Evolutionary conservation across 2,888 invertebrate species (phyloP), one percentile per base, ranked within the genome.

Genomic region (Apodemia zela): DNA sequence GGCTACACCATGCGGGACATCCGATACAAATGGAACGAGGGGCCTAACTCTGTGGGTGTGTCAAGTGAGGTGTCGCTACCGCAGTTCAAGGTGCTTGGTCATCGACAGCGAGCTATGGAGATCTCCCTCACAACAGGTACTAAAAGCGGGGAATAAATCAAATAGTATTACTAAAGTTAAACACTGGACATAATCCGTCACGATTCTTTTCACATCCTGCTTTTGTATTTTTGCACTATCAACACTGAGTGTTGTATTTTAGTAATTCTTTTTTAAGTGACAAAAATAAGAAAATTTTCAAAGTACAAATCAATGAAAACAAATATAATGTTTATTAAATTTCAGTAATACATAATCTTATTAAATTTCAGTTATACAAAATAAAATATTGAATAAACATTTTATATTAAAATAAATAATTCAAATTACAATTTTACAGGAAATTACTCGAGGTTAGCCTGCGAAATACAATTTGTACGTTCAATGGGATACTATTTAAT

Each of bases 401-500:
- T 54, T 21, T 54, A 25, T 4, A 2, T 54, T 54, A 4, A 25
- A 25, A 6, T 54, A 54, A 11, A 54, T 54, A 13, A 42, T 42
- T 4, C 0, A 25, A 25, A 15, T 13, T 54, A 15, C 10, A 54
- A 11, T 70, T 51, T 73, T 84, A 72, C 94, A 97, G 98, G 98
- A 94, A 98, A 98, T 93, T 98, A 98, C 93, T 98, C 98, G 81
- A 95, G 98, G 83, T 93, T 98, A 94, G 97, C 97, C 78, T 98
- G 98, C 93, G 97, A 97, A 93, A 98, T 98, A 90, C 97, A 98
- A 92, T 98, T 98, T 93, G 98, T 98, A 77, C 95, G 98, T 76
- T 98, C 98, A 83, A 98, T 98, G 97, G 98, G 98, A 84, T 98
- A 98, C 94, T 98, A 98, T 94, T 94, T 98, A 83, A 98, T 98